phyloP scores from a whole-genome alignment of 2,797 vertebrate genomes.

The Enteromius trimaculatus region DNA sequence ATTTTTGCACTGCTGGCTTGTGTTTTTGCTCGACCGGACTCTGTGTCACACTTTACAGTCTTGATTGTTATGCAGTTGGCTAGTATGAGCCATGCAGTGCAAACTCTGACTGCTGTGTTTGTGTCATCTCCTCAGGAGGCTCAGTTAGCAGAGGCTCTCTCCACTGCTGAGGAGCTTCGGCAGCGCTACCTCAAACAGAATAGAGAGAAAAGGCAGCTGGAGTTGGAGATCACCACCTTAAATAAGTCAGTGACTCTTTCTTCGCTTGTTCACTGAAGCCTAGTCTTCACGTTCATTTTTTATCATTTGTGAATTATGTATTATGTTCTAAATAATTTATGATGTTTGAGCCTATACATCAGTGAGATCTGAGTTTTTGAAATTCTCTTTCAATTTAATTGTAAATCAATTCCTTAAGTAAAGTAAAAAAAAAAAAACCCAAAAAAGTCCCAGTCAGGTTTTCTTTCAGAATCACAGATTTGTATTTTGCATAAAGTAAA shows the following conservation, averaged over 20 bases:
- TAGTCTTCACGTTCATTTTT: background rate
- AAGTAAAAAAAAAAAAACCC: background rate
- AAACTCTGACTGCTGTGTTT: background rate
- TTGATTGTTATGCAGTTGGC: background rate
- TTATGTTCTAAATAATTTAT: background rate
- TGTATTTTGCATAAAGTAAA: background rate
- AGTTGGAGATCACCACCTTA: conserved; percentile 80
- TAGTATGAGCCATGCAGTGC: background rate
- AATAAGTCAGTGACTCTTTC: conserved; percentile 76
- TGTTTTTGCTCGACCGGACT: background rate
- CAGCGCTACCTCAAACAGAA: conserved; percentile 78
- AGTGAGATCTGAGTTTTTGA: background rate
- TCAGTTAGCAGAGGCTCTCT: conserved; percentile 80
- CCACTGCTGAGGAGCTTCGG: conserved; percentile 83
- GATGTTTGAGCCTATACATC: background rate
- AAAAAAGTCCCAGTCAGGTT: background rate
- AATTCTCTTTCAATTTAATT: background rate
- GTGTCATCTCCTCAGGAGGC: conserved; percentile 75
- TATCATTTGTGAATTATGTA: background rate
- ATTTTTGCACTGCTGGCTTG: background rate
- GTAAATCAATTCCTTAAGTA: background rate
- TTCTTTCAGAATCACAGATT: background rate
- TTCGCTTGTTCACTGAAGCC: background rate
- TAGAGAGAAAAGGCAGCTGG: conserved; percentile 81
- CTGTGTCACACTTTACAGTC: background rate